Evolutionary conservation across 1,140 invertebrate genomes (phyloP).

Genomic region (Cotesia typhae): DNA sequence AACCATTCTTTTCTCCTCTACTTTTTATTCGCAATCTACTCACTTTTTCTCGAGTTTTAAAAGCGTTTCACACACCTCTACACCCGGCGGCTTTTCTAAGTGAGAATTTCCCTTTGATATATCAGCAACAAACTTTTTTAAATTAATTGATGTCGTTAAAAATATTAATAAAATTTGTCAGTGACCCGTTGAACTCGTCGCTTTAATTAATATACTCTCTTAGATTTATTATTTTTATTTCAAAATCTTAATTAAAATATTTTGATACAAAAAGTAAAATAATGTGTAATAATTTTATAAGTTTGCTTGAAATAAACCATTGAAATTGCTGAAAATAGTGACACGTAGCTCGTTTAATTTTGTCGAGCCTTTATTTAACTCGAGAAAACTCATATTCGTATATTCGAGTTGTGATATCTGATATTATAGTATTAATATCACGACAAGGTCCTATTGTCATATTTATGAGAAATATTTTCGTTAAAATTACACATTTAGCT

Average conservation of each 20-base stretch:
- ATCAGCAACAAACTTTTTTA: not conserved
- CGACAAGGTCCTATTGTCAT: not conserved
- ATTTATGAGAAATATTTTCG: constrained; percentile 1
- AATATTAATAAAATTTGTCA: constrained; percentile 1
- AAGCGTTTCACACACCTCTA: constrained; percentile 5
- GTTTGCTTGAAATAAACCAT: not conserved
- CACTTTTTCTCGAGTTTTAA: constrained; percentile 38
- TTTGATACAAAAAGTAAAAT: not conserved
- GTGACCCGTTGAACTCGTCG: too few relatives aligned
- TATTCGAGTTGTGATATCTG: constrained; percentile 13
- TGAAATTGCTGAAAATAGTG: not conserved
- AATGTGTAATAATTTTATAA: not conserved
- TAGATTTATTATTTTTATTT: too few relatives aligned
- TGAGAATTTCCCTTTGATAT: constrained; percentile 5
- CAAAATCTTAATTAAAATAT: not conserved
- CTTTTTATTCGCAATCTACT: constrained; percentile 45
- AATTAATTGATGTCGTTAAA: not conserved
- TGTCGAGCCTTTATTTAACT: not conserved
- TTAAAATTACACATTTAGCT: constrained; percentile 5
- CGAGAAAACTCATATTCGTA: not conserved
- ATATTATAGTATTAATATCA: constrained; percentile 23
- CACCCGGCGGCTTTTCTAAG: not conserved
- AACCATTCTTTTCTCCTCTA: not conserved
- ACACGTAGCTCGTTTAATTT: constrained; percentile 7
- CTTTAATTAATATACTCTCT: too few relatives aligned